Evolutionary conservation across 2,888 invertebrate genomes (phyloP).

Genomic region (Autographa gamma): DNA sequence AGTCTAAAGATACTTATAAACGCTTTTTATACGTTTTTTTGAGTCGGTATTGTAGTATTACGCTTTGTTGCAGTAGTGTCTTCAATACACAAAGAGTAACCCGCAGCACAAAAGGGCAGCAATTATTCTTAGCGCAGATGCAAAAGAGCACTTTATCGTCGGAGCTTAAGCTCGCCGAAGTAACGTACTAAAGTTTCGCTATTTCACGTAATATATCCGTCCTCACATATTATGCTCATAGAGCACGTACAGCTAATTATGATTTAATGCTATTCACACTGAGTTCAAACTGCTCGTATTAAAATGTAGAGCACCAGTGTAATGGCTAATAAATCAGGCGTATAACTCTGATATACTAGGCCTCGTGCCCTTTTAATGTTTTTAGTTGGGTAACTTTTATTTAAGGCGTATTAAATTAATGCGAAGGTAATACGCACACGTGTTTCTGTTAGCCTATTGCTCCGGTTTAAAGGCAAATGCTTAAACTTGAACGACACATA

Average conservation of each 20-base stretch:
- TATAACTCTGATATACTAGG: constrained; percentile 72
- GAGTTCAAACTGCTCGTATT: constrained; percentile 72
- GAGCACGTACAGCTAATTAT: constrained; percentile 70
- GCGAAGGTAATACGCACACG: constrained; percentile 26
- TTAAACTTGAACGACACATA: constrained; percentile 39
- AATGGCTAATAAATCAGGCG: constrained; percentile 76
- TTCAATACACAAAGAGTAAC: constrained; percentile 6
- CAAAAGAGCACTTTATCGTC: constrained; percentile 56
- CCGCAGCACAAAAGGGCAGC: constrained; percentile 7
- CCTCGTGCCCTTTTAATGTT: constrained; percentile 69
- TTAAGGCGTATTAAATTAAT: constrained; percentile 38
- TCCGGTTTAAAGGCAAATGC: constrained; percentile 18
- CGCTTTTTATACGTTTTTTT: neutral
- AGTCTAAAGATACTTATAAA: constrained; percentile 4
- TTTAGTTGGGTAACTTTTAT: constrained; percentile 63
- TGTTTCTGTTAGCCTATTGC: constrained; percentile 27
- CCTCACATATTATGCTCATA: constrained; percentile 51
- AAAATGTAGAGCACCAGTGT: constrained; percentile 71
- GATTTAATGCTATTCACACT: constrained; percentile 67
- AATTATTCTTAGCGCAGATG: constrained; percentile 21
- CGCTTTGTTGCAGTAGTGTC: neutral
- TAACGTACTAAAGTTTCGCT: constrained; percentile 60
- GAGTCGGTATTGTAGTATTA: neutral
- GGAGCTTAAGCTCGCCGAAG: constrained; percentile 53
- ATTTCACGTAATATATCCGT: constrained; percentile 47